Evolutionary conservation across 2,113 vertebrate species (phyloP).

Genomic region (Uropsilus gracilis): DNA sequence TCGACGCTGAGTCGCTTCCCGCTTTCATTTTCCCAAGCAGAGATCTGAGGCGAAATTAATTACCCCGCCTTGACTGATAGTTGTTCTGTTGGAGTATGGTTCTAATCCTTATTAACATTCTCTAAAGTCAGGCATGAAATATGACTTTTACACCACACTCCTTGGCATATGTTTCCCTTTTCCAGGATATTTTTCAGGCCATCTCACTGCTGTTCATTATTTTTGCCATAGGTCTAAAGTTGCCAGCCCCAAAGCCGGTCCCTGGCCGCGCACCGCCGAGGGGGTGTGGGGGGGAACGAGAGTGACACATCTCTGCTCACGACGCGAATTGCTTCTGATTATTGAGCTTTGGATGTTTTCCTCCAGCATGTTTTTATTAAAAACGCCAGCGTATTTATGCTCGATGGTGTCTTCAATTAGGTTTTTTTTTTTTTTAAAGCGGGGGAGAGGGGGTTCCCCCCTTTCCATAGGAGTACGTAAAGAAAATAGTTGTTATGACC

Average conservation of each 20-base stretch:
- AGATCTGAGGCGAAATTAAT: conserved; percentile 90
- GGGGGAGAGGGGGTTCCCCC: conserved; percentile 66
- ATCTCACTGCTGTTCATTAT: conserved; percentile 91
- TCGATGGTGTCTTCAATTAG: conserved; percentile 90
- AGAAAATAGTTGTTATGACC: conserved; percentile 88
- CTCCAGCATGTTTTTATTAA: conserved; percentile 89
- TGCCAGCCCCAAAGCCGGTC: conserved; percentile 81
- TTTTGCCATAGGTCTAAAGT: conserved; percentile 90
- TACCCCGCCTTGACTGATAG: conserved; percentile 88
- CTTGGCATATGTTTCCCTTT: conserved; percentile 93
- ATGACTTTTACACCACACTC: conserved; percentile 90
- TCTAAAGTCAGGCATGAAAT: conserved; percentile 94
- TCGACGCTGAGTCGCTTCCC: conserved; percentile 71
- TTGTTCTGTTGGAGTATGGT: conserved; percentile 89
- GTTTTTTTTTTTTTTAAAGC: conserved; percentile 59
- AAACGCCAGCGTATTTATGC: conserved; percentile 85
- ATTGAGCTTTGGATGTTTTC: conserved; percentile 87
- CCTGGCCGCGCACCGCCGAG: conserved; percentile 70
- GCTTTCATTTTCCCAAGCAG: conserved; percentile 83
- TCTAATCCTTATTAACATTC: conserved; percentile 96
- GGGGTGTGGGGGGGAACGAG: not conserved
- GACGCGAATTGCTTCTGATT: conserved; percentile 87
- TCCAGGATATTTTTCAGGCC: conserved; percentile 91
- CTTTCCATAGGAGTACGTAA: conserved; percentile 86
- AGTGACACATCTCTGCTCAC: conserved; percentile 82